phyloP scores from a whole-genome alignment of 2,113 vertebrate genomes.

The Callithrix jacchus region DNA sequence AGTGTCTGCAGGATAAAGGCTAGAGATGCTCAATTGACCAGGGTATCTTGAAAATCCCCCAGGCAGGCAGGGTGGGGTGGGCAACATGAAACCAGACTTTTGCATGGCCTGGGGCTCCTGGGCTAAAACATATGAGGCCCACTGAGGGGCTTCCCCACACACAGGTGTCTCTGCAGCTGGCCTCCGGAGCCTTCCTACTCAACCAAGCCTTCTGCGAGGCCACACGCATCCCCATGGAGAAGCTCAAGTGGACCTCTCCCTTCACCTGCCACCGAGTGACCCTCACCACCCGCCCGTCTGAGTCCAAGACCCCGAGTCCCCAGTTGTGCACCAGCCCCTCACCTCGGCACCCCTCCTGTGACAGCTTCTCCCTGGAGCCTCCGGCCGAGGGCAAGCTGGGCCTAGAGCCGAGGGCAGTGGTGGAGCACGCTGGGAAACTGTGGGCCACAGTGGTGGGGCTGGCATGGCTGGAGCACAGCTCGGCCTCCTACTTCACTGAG shows the following conservation, averaged over 20 bases:
- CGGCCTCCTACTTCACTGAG: conserved; percentile 92
- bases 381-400: conserved; percentile 61
- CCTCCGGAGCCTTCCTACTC: conserved; percentile 91
- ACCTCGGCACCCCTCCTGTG: conserved; percentile 46
- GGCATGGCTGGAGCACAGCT: conserved; percentile 97
- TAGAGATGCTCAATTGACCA: fast-evolving
- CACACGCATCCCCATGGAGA: conserved; percentile 92
- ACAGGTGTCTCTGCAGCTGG: conserved; percentile 94
- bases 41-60: neutral
- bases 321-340: neutral
- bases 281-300: conserved; percentile 83
- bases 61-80: fast-evolving
- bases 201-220: conserved; percentile 88
- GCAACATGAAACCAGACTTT: neutral
- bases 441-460: conserved; percentile 96
- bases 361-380: conserved; percentile 68
- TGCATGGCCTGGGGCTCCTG: neutral
- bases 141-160: conserved; percentile 7
- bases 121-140: neutral
- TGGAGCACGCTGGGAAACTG: conserved; percentile 88
- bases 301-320: neutral
- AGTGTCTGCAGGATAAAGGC: neutral
- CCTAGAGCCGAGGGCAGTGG: conserved; percentile 45
- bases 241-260: conserved; percentile 95
- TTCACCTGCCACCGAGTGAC: conserved; percentile 91